A percentile compares a stretch with the other conserved stretches of the same genome.
These are phyloP conservation scores for Clarias gariepinus DNA, from an alignment of 2,113 vertebrate species.

Conservation along the genomic window DNA sequence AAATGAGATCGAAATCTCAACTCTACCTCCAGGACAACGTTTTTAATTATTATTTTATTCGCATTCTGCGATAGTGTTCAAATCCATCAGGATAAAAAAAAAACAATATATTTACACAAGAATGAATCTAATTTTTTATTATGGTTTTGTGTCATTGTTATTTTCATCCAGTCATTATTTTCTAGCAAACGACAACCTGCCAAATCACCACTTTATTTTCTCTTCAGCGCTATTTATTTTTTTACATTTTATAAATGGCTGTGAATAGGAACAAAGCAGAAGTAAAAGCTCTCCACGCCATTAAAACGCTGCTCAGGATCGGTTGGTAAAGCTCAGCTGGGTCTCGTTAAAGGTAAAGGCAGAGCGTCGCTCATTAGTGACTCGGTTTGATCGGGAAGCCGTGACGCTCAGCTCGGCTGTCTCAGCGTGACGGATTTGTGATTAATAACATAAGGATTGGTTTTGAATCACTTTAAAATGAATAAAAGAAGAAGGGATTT, in stretches of 20 bases:
- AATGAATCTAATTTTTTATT: not conserved
- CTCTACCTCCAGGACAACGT: not conserved
- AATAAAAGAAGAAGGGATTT: not conserved
- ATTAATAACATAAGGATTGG: not conserved
- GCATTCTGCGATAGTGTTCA: conserved; percentile 19
- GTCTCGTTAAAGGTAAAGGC: not conserved
- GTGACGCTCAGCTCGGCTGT: not conserved
- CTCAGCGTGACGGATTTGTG: not conserved
- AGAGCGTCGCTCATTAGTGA: conserved; percentile 34
- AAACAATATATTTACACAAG: not conserved
- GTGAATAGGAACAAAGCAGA: not conserved
- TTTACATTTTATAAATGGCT: too few species aligned
- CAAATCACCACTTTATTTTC: not conserved
- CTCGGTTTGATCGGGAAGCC: conserved; percentile 17
- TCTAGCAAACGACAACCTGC: not conserved
- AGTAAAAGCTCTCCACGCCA: not conserved
- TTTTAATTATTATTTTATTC: conserved; percentile 22
- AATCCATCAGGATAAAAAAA: conserved; percentile 12
- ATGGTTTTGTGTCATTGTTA: not conserved
- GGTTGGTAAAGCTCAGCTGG: not conserved
- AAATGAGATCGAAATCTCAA: conserved; percentile 35
- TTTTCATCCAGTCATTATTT: not conserved
- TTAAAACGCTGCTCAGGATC: not conserved
- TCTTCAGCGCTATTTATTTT: too few species aligned
- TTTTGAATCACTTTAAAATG: not conserved